Conservation (phyloP, 2,113 vertebrate genomes). For the Odocoileus hemionus region DNA sequence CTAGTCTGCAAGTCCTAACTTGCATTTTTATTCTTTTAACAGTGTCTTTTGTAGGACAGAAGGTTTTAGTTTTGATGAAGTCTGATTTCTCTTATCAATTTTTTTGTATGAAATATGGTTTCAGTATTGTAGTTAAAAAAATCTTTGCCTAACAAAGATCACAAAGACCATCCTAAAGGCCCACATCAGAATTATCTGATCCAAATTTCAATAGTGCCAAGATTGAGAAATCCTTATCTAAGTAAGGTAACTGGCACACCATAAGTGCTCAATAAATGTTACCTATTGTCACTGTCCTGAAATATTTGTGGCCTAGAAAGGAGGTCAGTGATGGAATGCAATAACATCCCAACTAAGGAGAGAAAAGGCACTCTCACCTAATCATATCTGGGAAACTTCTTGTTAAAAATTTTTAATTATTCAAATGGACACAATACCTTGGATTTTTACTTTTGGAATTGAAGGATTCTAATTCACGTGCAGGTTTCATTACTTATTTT, state of each 20-base stretch:
- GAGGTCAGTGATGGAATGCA: neutral
- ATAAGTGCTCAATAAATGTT: neutral
- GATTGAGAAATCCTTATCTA: neutral
- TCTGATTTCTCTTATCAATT: neutral
- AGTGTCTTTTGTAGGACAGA: neutral
- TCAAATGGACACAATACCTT: neutral
- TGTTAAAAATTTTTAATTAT: neutral
- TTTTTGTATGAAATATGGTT: neutral
- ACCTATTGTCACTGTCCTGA: neutral
- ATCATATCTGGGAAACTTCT: neutral
- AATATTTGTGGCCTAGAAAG: neutral
- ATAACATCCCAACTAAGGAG: neutral
- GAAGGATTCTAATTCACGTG: neutral
- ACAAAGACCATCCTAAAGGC: neutral
- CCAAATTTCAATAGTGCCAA: neutral
- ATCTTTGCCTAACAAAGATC: neutral
- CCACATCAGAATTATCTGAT: neutral
- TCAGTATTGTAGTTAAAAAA: neutral
- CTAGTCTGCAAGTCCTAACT: neutral
- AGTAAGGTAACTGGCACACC: neutral
- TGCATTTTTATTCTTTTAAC: neutral
- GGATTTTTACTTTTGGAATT: neutral
- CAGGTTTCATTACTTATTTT: constrained; percentile 23
- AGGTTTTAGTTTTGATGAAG: neutral
- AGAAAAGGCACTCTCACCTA: neutral